Base-by-base conservation (phyloP, 2,113 vertebrate species). In the Microcebus murinus region DNA sequence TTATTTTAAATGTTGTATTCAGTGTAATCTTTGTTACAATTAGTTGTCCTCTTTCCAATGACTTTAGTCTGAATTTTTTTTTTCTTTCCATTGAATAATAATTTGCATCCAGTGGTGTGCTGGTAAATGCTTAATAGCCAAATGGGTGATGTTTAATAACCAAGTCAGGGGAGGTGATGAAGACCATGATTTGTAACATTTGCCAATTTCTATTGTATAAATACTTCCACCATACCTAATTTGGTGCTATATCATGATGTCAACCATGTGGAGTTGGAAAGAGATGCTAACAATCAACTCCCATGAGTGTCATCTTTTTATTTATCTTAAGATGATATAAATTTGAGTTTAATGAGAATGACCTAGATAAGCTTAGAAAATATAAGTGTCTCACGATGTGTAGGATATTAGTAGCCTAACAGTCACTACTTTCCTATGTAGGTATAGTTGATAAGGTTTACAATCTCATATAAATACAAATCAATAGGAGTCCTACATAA, bases 91-190 rank as follows among this genome's bases (percentile, higher is more conserved):
- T 1, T 20, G 15, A 8, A 31, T 73, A 11, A 39, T 42, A 63
- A 31, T 86, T 85, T 15, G 42, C 27, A 52, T 8, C 39, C 31
- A 90, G 29, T 31, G 34, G 65, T 76, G 21, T 92, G 14, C 31
- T 67, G 8, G 17, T 77, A 68, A 84, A 73, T 87, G 39, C 71
- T 76, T 79, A 95, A 73, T 94, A 87, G 79, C 21, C 27, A 95
- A 9, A n/a, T 88, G 18, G 34, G 10, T 55, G 7, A 36, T 8
- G 59, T 52, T 90, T 90, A 81, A 83, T 34, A 68, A 57, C 0
- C 1, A 85, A 14, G 11, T 39, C 34, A 48, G 20, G 8, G 21
- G 18, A 82, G 25, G 15, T 18, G 25, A 45, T 48, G n/a, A 57
- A 73, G 59, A 87, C 23, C 6, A 20, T 42, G 34, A 45, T 92